These are phyloP conservation scores for Ctena decussata DNA, from an alignment of 2,888 invertebrate species.

Conservation along the genomic window DNA sequence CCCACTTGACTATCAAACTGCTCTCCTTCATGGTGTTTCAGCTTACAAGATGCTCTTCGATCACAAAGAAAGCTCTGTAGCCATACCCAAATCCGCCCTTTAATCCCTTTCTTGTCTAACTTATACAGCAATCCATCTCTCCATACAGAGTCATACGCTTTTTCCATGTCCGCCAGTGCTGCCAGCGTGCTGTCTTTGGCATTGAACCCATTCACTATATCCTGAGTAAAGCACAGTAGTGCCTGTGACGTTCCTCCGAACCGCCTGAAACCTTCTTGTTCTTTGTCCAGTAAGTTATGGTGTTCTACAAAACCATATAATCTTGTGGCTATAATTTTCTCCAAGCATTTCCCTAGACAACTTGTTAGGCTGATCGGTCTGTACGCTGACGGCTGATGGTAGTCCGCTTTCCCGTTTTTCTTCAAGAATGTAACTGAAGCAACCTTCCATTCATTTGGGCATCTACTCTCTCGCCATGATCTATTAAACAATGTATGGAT, in stretches of 20 bases:
- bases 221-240: conserved; percentile 10
- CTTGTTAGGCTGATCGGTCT: conserved; percentile 43
- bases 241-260: conserved; percentile 17
- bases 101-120: too few relatives aligned
- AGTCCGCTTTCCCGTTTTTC: conserved; percentile 25
- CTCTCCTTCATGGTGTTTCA: background rate
- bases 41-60: conserved; percentile 15
- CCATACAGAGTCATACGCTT: conserved; percentile 48
- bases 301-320: conserved; percentile 24
- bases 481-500: too few relatives aligned
- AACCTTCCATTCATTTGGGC: conserved; percentile 28
- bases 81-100: too few relatives aligned
- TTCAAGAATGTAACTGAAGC: conserved; percentile 23
- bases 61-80: too few relatives aligned
- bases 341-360: conserved; percentile 27
- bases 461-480: conserved; percentile 12
- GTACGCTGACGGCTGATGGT: conserved; percentile 22
- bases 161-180: conserved; percentile 23
- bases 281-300: conserved; percentile 22
- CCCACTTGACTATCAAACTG: conserved; percentile 2
- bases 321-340: conserved; percentile 20
- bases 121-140: too few relatives aligned
- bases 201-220: conserved; percentile 31
- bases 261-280: conserved; percentile 37
- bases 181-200: conserved; percentile 9